Evolutionary conservation across 2,888 invertebrate species (phyloP).

Genomic region (Lottia scabra): DNA sequence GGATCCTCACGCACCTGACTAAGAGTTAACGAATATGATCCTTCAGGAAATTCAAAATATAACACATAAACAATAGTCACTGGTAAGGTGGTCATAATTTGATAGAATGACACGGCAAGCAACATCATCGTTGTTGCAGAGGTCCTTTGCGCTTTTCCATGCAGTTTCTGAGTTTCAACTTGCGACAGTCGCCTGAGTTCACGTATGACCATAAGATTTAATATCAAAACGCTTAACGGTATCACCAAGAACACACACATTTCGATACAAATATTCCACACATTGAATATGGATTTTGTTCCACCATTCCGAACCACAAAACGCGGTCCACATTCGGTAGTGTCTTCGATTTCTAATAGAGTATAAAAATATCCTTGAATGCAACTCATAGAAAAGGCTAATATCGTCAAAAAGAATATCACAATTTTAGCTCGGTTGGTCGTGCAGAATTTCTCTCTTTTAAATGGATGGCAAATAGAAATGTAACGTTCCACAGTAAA

Average conservation of each 20-base stretch:
- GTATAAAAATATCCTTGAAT: constrained; percentile 66
- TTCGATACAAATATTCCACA: constrained; percentile 66
- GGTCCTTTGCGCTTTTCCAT: constrained; percentile 45
- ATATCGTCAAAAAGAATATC: constrained; percentile 45
- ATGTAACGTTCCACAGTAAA: constrained; percentile 69
- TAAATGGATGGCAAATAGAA: constrained; percentile 67
- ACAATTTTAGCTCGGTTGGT: constrained; percentile 58
- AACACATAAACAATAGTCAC: constrained; percentile 61
- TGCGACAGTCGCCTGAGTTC: constrained; percentile 57
- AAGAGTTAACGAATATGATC: constrained; percentile 29
- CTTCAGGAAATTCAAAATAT: constrained; percentile 49
- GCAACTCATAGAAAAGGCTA: constrained; percentile 53
- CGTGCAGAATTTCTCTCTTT: constrained; percentile 62
- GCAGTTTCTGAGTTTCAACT: constrained; percentile 45
- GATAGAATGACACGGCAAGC: constrained; percentile 65
- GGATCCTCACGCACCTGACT: constrained; percentile 39
- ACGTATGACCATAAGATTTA: constrained; percentile 65
- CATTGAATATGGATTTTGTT: constrained; percentile 53
- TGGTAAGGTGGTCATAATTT: constrained; percentile 65
- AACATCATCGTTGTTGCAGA: constrained; percentile 67
- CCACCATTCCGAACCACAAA: constrained; percentile 41
- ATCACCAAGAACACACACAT: constrained; percentile 63
- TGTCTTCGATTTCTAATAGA: neutral
- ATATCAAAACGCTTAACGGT: constrained; percentile 63
- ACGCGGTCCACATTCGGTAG: constrained; percentile 47